These are phyloP conservation scores for Nomada ruficornis DNA, from an alignment of 2,888 invertebrate species.

Conservation along the genomic window DNA sequence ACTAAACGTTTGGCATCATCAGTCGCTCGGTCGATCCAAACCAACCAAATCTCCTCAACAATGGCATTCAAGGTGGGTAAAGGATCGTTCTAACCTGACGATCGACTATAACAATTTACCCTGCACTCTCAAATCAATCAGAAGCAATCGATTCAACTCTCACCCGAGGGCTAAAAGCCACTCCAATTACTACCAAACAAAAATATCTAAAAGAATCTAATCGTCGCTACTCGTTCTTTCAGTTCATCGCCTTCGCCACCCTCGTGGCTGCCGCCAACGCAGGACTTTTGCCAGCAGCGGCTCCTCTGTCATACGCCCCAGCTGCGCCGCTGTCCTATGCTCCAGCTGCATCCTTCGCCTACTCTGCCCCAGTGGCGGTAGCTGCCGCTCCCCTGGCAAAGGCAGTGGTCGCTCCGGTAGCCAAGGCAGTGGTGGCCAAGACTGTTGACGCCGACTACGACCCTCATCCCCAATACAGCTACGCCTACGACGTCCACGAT, in stretches of 20 bases:
- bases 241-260: conserved; percentile 80
- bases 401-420: conserved; percentile 72
- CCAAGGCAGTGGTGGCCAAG: conserved; percentile 77
- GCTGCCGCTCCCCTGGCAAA: conserved; percentile 29
- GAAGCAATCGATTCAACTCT: too few species aligned
- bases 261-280: conserved; percentile 84
- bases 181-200: too few species aligned
- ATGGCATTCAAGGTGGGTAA: conserved; percentile 83
- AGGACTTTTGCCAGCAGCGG: conserved; percentile 80
- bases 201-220: background rate
- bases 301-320: conserved; percentile 79
- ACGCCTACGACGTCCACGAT: conserved; percentile 80
- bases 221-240: conserved; percentile 24
- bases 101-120: background rate
- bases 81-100: background rate
- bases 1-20: conserved; percentile 79
- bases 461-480: conserved; percentile 82
- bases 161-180: too few species aligned
- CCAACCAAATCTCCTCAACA: conserved; percentile 77
- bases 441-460: conserved; percentile 78
- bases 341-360: conserved; percentile 79
- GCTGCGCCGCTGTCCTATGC: conserved; percentile 78
- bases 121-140: background rate
- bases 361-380: conserved; percentile 7
- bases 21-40: conserved; percentile 78